Conservation (phyloP, 53 echinoderm and acorn worm species). For the Astropecten irregularis region DNA sequence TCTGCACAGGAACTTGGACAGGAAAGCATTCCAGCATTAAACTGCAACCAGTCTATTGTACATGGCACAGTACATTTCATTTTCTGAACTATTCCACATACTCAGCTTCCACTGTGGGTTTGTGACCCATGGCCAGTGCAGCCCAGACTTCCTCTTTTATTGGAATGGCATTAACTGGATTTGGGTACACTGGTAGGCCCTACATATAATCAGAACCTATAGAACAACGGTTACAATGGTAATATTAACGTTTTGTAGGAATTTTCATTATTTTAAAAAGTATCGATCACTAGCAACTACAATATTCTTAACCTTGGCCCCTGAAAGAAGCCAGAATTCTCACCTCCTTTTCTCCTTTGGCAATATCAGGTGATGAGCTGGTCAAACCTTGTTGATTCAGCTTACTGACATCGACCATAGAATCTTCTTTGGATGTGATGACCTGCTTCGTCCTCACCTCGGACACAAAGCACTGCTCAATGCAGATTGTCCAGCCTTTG, state of each 20-base stretch:
- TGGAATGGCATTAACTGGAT: too few species aligned
- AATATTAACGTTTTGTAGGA: background rate
- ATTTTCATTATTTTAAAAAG: background rate
- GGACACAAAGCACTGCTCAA: slow-evolving; percentile 11
- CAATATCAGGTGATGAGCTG: background rate
- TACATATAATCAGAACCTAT: too few species aligned
- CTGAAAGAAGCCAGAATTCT: too few species aligned
- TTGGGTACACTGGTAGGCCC: too few species aligned
- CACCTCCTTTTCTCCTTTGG: background rate
- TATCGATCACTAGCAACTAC: background rate
- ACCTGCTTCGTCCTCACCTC: slow-evolving; percentile 1
- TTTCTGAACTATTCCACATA: too few species aligned
- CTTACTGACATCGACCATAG: background rate
- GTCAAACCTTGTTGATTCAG: background rate
- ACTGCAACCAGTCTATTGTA: too few species aligned
- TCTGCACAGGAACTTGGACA: background rate
- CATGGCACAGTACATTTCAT: too few species aligned
- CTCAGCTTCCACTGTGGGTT: too few species aligned
- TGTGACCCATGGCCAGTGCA: background rate
- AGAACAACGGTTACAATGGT: background rate
- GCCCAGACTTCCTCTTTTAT: slow-evolving; percentile 6
- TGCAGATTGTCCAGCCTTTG: slow-evolving; percentile 39
- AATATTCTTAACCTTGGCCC: too few species aligned
- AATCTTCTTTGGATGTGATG: background rate
- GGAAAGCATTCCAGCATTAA: slow-evolving; percentile 7